phyloP scores from a whole-genome alignment of 1,140 invertebrate species.

The Drosophila bifasciata region DNA sequence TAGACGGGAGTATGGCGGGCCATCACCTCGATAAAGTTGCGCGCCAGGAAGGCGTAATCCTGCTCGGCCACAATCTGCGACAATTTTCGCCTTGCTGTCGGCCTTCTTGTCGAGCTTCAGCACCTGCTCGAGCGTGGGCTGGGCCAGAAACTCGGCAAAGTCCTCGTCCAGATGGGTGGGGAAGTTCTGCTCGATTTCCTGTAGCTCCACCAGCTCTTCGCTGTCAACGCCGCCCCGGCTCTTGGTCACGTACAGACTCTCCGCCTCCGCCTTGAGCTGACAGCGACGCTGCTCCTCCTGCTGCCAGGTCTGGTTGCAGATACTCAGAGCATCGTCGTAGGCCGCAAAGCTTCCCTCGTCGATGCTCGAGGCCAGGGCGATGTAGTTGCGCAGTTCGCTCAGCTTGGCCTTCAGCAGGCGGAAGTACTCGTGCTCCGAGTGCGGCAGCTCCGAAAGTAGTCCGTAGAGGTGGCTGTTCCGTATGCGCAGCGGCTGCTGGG shows the following conservation, averaged over 20 bases:
- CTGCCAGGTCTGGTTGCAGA: conserved; percentile 89
- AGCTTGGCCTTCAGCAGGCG: conserved; percentile 88
- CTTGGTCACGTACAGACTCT: conserved; percentile 93
- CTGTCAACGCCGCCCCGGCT: conserved; percentile 87
- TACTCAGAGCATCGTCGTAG: conserved; percentile 84
- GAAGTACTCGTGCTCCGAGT: conserved; percentile 76
- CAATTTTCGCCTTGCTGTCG: conserved; percentile 52
- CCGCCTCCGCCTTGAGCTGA: conserved; percentile 89
- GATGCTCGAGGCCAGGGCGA: conserved; percentile 66
- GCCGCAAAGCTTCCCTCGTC: conserved; percentile 84
- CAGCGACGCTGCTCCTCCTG: conserved; percentile 89
- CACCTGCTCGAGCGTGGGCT: conserved; percentile 79
- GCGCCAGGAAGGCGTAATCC: conserved; percentile 71
- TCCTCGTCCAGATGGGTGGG: conserved; percentile 90
- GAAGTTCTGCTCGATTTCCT: conserved; percentile 90
- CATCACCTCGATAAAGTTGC: conserved; percentile 74
- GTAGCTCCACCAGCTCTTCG: conserved; percentile 90
- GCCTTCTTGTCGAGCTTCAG: conserved; percentile 60
- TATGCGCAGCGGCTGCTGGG: conserved; percentile 49
- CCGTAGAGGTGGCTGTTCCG: conserved; percentile 54
- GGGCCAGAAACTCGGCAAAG: conserved; percentile 87
- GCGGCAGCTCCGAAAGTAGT: conserved; percentile 55
- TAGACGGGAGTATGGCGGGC: conserved; percentile 51
- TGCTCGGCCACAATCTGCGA: conserved; percentile 68
- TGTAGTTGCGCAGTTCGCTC: conserved; percentile 86